Evolutionary conservation across 2,797 vertebrate genomes (phyloP), one percentile per base, ranked within the genome.

Genomic region (Hybognathus amarus): DNA sequence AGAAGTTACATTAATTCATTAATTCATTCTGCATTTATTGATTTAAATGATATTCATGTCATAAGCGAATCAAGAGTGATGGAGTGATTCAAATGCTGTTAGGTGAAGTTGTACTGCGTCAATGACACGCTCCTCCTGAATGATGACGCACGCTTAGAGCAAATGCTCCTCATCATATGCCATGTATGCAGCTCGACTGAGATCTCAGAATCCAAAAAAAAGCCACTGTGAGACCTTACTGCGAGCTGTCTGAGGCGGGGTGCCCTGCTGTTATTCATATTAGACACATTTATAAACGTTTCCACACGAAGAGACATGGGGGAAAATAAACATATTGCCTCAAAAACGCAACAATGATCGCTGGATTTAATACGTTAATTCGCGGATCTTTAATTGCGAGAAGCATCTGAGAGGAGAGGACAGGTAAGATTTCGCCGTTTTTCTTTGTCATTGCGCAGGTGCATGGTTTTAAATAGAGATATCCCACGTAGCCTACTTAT

Each of bases 121-220:
- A 80, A 42, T 75, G 85, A 38, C 74, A 71, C 27, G 80, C 80
- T 71, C 47, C 61, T 61, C 61, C 70, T 86, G 77, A 83, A 79
- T 22, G 63, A 86, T 82, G 81, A 86, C 80, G 81, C 81, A 83
- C 40, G 66, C 66, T 24, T 27, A 38, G 69, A 64, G 42, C 80
- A 66, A 82, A 75, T 15, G 80, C 30, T 74, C 20, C 27, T 64
- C 22, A 59, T 63, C 40, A 61, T 52, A 63, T 45, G 71, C 15
- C 11, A 42, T 30, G 59, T 30, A 30, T 42, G 47, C 71, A 70
- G 27, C 50, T 83, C 70, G 33, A 59, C 47, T 18, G 73, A 78
- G 74, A 36, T 77, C 64, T 27, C 74, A 42, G 64, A 42, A 13
- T 50, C 59, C 40, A 30, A 27, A 36, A 13, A 12, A 20, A 22